Evolutionary conservation across 2,797 vertebrate genomes (phyloP).

Genomic region (Enteromius radiatus): DNA sequence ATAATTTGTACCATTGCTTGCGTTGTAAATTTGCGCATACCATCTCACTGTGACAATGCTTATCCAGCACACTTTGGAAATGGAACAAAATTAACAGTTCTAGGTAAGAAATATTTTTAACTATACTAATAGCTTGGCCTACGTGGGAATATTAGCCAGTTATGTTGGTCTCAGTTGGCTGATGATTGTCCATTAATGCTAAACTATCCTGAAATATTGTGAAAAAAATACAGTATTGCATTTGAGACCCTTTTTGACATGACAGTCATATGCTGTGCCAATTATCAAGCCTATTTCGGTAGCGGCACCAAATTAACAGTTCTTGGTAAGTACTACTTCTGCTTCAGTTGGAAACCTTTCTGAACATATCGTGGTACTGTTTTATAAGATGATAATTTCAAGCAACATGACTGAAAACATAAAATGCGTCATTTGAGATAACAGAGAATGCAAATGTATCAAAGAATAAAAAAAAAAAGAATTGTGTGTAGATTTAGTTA

Average conservation of each 20-base stretch:
- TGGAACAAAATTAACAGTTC: slow-evolving; percentile 74
- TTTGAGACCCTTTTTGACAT: slow-evolving; percentile 64
- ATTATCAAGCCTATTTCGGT: slow-evolving; percentile 70
- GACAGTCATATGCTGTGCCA: slow-evolving; percentile 65
- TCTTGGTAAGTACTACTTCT: slow-evolving; percentile 66
- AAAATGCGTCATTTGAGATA: not conserved
- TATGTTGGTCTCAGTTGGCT: not conserved
- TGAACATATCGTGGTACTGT: not conserved
- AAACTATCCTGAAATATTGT: not conserved
- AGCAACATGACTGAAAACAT: not conserved
- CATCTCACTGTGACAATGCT: slow-evolving; percentile 65
- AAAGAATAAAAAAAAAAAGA: not conserved
- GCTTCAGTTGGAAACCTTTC: not conserved
- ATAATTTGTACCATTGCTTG: not conserved
- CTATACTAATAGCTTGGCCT: not conserved
- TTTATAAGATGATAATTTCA: not conserved
- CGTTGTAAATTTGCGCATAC: slow-evolving; percentile 19
- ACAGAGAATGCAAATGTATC: not conserved
- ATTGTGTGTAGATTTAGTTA: not conserved
- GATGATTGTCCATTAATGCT: not conserved
- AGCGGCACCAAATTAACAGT: slow-evolving; percentile 70
- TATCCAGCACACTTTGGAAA: slow-evolving; percentile 67
- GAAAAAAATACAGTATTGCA: not conserved
- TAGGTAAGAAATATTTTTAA: slow-evolving; percentile 64
- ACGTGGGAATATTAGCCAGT: not conserved